These are phyloP conservation scores for Argyresthia goedartella DNA, from an alignment of 2,888 invertebrate genomes.

Conservation along the genomic window DNA sequence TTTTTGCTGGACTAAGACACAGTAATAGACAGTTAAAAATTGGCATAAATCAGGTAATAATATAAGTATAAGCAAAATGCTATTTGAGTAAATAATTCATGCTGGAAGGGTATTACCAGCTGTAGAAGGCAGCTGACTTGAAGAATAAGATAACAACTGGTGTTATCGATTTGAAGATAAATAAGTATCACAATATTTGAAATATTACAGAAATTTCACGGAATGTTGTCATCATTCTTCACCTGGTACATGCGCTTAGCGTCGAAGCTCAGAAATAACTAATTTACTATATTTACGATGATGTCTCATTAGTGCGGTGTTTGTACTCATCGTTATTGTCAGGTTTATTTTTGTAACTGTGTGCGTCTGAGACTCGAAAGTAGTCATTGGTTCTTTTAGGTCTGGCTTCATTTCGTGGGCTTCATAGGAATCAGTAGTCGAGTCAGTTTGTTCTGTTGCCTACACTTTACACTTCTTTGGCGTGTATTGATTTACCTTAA, in stretches of 20 bases:
- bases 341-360: conserved; percentile 38
- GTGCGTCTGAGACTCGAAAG: conserved; percentile 11
- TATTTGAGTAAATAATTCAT: too few species aligned
- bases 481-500: neutral
- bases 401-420: neutral
- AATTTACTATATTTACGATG: conserved; percentile 36
- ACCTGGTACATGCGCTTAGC: conserved; percentile 23
- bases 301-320: conserved; percentile 50
- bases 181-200: neutral
- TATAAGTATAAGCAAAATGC: neutral
- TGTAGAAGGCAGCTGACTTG: too few species aligned
- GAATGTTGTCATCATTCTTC: conserved; percentile 21
- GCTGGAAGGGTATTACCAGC: too few species aligned
- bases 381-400: neutral
- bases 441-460: neutral
- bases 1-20: too few species aligned
- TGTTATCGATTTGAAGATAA: neutral
- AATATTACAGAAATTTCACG: neutral
- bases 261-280: conserved; percentile 12
- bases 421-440: neutral
- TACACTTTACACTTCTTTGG: neutral
- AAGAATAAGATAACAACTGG: too few species aligned
- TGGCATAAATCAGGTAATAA: neutral
- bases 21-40: too few species aligned
- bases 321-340: conserved; percentile 41